Evolutionary conservation across 2,888 invertebrate genomes (phyloP).

Genomic region (Steinernema hermaphroditum): DNA sequence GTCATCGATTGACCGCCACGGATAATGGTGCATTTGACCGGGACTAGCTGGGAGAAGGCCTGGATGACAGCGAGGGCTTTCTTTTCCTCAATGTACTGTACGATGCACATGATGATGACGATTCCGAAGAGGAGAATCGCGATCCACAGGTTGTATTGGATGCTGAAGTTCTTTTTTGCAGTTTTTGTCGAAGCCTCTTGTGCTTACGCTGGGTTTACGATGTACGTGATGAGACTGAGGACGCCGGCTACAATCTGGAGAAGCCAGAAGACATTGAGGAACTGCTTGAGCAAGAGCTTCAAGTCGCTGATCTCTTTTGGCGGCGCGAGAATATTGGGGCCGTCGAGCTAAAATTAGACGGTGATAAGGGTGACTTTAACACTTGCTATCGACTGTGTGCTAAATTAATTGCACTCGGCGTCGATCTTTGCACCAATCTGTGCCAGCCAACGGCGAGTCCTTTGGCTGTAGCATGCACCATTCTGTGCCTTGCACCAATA

Average conservation of each 20-base stretch:
- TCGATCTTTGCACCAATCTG: too few relatives aligned
- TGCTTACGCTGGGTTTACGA: slow-evolving; percentile 41
- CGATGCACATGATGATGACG: slow-evolving; percentile 56
- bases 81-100: slow-evolving; percentile 55
- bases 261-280: slow-evolving; percentile 6
- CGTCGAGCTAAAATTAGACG: slow-evolving; percentile 38
- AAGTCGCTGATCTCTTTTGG: slow-evolving; percentile 48
- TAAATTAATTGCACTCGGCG: too few relatives aligned
- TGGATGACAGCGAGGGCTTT: slow-evolving; percentile 44
- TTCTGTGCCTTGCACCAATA: too few relatives aligned
- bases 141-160: slow-evolving; percentile 35
- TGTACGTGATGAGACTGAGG: slow-evolving; percentile 15
- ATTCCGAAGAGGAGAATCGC: slow-evolving; percentile 20
- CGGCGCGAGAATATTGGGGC: slow-evolving; percentile 46
- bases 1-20: slow-evolving; percentile 37
- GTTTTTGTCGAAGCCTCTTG: too few relatives aligned
- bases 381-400: too few relatives aligned
- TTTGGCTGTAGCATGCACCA: too few relatives aligned
- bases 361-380: too few relatives aligned
- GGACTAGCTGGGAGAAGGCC: background rate
- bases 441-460: too few relatives aligned
- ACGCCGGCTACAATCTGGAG: slow-evolving; percentile 4
- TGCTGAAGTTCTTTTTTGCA: slow-evolving; percentile 36
- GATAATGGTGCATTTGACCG: slow-evolving; percentile 9
- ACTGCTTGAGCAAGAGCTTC: slow-evolving; percentile 44